Conservation (phyloP, 2,797 vertebrate species). For the Knipowitschia caucasica region DNA sequence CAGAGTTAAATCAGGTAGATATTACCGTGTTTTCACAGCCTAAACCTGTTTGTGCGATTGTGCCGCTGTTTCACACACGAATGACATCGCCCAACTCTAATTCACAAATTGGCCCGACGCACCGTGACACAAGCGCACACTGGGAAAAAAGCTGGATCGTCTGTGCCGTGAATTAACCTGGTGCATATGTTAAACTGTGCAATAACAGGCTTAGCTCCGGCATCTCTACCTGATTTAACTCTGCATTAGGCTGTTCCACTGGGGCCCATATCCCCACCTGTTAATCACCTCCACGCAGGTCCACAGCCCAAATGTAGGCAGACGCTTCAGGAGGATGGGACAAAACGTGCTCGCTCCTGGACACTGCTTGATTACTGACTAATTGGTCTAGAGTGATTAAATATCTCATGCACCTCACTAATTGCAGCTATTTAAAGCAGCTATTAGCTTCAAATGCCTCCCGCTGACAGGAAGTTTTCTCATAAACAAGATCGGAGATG, state of each 20-base stretch:
- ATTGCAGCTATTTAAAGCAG: constrained; percentile 96
- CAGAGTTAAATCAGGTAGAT: too few species aligned
- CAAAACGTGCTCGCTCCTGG: constrained; percentile 77
- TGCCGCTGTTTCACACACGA: constrained; percentile 4
- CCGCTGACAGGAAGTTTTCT: constrained; percentile 87
- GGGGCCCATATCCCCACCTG: constrained; percentile 72
- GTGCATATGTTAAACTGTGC: constrained; percentile 71
- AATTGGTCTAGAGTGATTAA: constrained; percentile 99
- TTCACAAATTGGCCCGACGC: constrained; percentile 51
- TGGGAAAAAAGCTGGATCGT: constrained; percentile 43
- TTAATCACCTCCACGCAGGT: constrained; percentile 74
- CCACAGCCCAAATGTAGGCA: constrained; percentile 61
- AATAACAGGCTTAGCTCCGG: constrained; percentile 66
- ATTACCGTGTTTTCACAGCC: constrained; percentile 7
- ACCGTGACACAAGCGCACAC: constrained; percentile 43
- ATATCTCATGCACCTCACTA: constrained; percentile 98
- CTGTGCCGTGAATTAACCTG: constrained; percentile 70
- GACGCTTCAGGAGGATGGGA: constrained; percentile 65
- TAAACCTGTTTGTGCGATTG: not conserved
- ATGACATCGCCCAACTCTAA: constrained; percentile 22
- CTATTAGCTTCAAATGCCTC: constrained; percentile 98
- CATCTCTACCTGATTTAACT: constrained; percentile 72
- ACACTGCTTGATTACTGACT: constrained; percentile 87
- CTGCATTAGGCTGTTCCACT: constrained; percentile 71
- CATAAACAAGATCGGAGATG: constrained; percentile 88